phyloP scores from a whole-genome alignment of 2,888 invertebrate species.

The Caenorhabditis sp. region DNA sequence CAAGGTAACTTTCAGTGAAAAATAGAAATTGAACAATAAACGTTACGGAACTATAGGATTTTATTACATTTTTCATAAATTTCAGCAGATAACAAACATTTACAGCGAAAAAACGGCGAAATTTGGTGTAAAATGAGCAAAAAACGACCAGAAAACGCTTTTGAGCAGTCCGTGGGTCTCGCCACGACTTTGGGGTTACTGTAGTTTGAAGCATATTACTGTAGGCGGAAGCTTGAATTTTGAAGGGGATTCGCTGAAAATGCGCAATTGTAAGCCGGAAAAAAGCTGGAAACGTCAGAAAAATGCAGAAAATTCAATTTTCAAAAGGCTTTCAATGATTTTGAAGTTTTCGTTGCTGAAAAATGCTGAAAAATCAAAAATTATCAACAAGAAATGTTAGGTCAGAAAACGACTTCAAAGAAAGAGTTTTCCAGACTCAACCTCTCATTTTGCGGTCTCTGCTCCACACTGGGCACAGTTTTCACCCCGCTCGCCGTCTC shows the following conservation, averaged over 20 bases:
- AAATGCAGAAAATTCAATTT: slow-evolving; percentile 3
- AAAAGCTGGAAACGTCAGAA: not conserved
- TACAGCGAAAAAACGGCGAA: too few species aligned
- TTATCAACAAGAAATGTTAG: not conserved
- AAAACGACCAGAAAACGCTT: not conserved
- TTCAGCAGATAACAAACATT: too few species aligned
- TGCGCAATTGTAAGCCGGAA: not conserved
- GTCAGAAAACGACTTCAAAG: not conserved
- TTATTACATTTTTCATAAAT: too few species aligned
- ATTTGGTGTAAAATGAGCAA: not conserved
- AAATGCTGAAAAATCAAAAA: not conserved
- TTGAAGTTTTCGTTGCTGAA: not conserved
- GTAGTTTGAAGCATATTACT: slow-evolving; percentile 23
- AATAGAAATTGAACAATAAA: too few species aligned
- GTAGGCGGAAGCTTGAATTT: not conserved
- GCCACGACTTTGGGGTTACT: slow-evolving; percentile 17
- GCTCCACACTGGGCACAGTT: slow-evolving; percentile 41
- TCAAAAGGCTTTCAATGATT: too few species aligned
- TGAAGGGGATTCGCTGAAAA: not conserved
- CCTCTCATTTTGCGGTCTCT: slow-evolving; percentile 38
- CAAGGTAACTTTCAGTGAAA: too few species aligned
- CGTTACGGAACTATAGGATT: too few species aligned
- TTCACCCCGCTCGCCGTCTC: slow-evolving; percentile 33
- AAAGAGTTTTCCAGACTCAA: slow-evolving; percentile 20
- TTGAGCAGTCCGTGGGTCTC: slow-evolving; percentile 36